Base-by-base conservation (phyloP, 1,140 invertebrate species). In the Eubasilissa regina region DNA sequence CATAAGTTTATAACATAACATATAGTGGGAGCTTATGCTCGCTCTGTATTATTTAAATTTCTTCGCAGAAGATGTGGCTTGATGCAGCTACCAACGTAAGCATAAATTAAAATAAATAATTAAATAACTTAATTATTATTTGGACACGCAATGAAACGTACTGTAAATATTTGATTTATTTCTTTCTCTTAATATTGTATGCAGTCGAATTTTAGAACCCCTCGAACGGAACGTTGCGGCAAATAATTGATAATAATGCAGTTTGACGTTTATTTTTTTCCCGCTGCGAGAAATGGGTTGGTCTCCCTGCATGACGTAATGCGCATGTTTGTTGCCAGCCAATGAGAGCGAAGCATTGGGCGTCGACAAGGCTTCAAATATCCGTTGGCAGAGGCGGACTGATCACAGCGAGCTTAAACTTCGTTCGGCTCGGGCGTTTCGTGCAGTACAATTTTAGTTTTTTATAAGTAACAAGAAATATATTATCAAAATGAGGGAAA, bases 401-500 rank as follows among this genome's bases (percentile, higher is more conserved):
- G 17, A 56, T 68, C 75, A 77, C 62, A 77, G 75, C 75, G 75
- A 77, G 75, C 75, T 77, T 17, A 77, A 53, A 68, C 75, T 77
- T 55, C 75, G 62, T 77, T 55, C 62, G 58, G 64, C 60, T 64
- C 75, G 75, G 47, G 62, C 75, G 75, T 77, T 55, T 35, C 19
- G 64, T 62, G 75, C 60, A 70, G 75, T 77, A 77, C 70, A 77
- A 77, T 68, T 66, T 77, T 68, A 77, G 75, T 77, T 77, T 77
- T 77, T 77, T 66, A 55, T 77, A 53, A 77, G 58, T 66, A 68
- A 77, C 45, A 78, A 72, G 66, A 78, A 73, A 56, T 72, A 72
- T 66, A 73, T 53, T 53, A 77, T 70, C 45, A 90, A 85, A 80
- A 94, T 94, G 93, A 91, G 93, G 85, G 93, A 94, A 91, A 94